Conservation (phyloP, 2,888 invertebrate species). For the Caenorhabditis afra region DNA sequence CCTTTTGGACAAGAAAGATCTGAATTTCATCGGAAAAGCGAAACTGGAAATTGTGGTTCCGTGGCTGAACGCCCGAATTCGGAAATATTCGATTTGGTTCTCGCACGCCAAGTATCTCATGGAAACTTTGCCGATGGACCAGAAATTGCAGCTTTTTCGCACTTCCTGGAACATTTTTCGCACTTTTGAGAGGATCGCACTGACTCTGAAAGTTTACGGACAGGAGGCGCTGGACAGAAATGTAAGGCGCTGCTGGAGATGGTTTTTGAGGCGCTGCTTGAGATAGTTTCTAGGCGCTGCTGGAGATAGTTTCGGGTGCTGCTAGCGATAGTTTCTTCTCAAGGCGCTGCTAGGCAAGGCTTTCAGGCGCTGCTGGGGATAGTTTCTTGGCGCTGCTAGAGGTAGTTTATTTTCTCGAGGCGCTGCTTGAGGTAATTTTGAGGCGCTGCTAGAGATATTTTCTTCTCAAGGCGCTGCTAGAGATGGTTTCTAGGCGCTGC, state of each 20-base stretch:
- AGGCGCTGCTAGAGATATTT: neutral
- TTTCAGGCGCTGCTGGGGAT: constrained; percentile 11
- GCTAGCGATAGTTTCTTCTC: neutral
- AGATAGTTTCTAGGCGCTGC: too few relatives aligned
- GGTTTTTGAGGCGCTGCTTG: neutral
- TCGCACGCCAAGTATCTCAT: constrained; percentile 30
- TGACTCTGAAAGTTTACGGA: constrained; percentile 26
- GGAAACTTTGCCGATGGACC: constrained; percentile 24
- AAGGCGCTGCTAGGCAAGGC: constrained; percentile 2
- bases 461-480: constrained; percentile 2
- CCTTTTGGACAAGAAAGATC: neutral
- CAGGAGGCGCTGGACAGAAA: constrained; percentile 23
- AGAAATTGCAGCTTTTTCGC: constrained; percentile 25
- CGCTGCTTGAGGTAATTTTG: constrained; percentile 23
- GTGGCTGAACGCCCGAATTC: constrained; percentile 26
- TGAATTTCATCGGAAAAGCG: constrained; percentile 10
- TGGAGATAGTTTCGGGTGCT: too few relatives aligned
- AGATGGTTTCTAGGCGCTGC: neutral
- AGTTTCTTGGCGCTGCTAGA: constrained; percentile 12
- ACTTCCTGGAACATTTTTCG: constrained; percentile 30
- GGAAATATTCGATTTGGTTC: constrained; percentile 33
- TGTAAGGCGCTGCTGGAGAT: constrained; percentile 14
- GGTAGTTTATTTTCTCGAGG: constrained; percentile 9
- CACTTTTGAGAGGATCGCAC: constrained; percentile 19
- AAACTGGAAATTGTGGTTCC: constrained; percentile 9